These are phyloP conservation scores for Acropora yongei DNA, from an alignment of 64 coral and sea anemone species.

Conservation along the genomic window DNA sequence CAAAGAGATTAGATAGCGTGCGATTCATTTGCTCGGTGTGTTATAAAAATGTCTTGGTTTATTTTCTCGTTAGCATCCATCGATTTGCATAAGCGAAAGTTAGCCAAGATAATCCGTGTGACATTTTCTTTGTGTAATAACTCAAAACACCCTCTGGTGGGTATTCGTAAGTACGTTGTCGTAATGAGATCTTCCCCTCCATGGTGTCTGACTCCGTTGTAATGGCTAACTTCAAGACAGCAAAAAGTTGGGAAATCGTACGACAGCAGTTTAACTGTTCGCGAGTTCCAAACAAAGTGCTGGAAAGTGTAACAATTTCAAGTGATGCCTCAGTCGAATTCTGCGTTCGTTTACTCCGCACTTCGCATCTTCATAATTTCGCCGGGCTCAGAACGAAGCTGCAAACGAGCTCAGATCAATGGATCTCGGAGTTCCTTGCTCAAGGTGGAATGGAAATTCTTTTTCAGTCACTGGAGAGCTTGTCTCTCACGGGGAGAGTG, in stretches of 20 bases:
- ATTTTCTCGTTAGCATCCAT: neutral
- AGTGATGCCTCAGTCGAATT: constrained; percentile 55
- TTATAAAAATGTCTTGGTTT: too few species aligned
- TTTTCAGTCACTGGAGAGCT: constrained; percentile 59
- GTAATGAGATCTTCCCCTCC: neutral
- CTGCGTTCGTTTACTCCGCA: constrained; percentile 63
- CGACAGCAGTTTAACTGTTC: constrained; percentile 37
- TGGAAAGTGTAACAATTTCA: constrained; percentile 40
- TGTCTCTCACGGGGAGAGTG: constrained; percentile 31
- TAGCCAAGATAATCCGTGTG: neutral
- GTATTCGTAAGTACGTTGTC: neutral
- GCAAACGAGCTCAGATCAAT: constrained; percentile 60
- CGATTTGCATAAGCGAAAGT: neutral
- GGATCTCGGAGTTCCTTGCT: constrained; percentile 75
- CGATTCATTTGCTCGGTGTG: too few species aligned
- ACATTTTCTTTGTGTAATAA: neutral
- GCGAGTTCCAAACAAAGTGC: neutral
- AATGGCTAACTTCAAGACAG: constrained; percentile 1
- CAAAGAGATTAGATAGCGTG: too few species aligned
- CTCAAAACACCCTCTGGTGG: neutral
- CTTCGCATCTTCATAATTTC: constrained; percentile 72
- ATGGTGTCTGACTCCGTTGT: neutral
- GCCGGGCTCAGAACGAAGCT: constrained; percentile 77
- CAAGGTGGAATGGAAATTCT: constrained; percentile 89
- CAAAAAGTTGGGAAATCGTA: constrained; percentile 47